A percentile compares a stretch with the other conserved stretches of the same genome.
These are phyloP conservation scores for Antedon mediterranea DNA, from an alignment of 53 echinoderm and acorn worm species.

Conservation along the genomic window DNA sequence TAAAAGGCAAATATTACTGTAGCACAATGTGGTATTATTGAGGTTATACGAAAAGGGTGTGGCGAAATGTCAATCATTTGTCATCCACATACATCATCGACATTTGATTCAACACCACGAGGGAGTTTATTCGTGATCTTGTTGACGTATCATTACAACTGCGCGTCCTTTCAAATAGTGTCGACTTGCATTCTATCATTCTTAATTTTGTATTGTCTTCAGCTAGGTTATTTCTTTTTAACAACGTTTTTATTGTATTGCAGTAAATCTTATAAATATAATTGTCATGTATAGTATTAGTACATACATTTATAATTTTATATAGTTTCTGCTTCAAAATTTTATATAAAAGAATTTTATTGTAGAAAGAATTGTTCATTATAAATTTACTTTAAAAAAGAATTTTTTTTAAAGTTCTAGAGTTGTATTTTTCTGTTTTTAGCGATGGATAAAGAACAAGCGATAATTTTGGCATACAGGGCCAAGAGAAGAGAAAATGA, in stretches of 20 bases:
- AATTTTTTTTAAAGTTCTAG: too few relatives aligned
- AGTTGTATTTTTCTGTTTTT: neutral
- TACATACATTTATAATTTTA: too few relatives aligned
- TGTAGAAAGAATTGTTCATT: too few relatives aligned
- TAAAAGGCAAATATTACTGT: too few relatives aligned
- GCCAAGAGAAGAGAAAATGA: conserved; percentile 24
- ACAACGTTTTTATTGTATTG: too few relatives aligned
- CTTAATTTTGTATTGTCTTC: too few relatives aligned
- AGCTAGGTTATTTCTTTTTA: too few relatives aligned
- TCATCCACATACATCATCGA: neutral
- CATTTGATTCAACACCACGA: neutral
- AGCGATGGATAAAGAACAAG: conserved; percentile 36
- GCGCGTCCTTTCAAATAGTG: neutral
- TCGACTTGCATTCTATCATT: neutral
- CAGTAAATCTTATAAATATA: too few relatives aligned
- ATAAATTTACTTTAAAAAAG: too few relatives aligned
- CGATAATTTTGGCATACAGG: conserved; percentile 15
- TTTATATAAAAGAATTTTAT: neutral
- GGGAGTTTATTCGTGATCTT: neutral
- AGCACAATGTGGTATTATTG: neutral
- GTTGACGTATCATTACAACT: neutral
- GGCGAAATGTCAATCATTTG: neutral
- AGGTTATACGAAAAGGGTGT: neutral
- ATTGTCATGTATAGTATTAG: too few relatives aligned
- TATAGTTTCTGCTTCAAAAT: too few relatives aligned